Percentiles rank a stretch among this genome's conserved stretches.
Conservation (phyloP, 2,797 vertebrate genomes). For the Spheniscus humboldti region DNA sequence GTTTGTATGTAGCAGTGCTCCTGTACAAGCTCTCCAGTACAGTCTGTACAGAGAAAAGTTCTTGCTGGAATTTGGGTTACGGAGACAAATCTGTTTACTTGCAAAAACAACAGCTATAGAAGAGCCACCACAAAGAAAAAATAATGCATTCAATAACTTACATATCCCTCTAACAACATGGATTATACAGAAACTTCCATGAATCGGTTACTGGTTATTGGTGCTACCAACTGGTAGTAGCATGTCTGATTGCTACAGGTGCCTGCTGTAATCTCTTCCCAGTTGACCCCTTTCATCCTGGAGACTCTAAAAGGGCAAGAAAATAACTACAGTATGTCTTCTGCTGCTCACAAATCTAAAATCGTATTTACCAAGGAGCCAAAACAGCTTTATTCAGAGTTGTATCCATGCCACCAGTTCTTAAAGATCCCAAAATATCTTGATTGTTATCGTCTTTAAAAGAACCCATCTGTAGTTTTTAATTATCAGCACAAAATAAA, state of each 20-base stretch:
- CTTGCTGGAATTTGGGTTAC: constrained; percentile 76
- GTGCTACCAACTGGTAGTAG: constrained; percentile 37
- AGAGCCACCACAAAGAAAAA: neutral
- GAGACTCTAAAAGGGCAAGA: constrained; percentile 14
- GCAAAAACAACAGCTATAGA: constrained; percentile 81
- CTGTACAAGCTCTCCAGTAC: constrained; percentile 50
- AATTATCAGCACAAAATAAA: neutral
- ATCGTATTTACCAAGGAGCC: neutral
- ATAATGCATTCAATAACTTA: neutral
- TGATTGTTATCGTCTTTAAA: neutral
- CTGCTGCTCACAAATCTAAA: neutral
- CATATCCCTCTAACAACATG: neutral
- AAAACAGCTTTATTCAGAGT: neutral
- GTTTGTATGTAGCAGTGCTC: constrained; percentile 76
- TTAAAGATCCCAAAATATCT: neutral
- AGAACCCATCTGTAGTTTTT: neutral
- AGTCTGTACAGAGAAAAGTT: constrained; percentile 79
- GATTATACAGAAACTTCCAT: neutral
- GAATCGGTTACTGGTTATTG: neutral
- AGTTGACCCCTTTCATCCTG: constrained; percentile 5
- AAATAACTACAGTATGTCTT: neutral
- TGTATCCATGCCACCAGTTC: neutral
- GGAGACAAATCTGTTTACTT: constrained; percentile 84
- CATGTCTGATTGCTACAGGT: constrained; percentile 61
- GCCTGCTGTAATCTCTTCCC: constrained; percentile 76